Evolutionary conservation across 2,888 invertebrate genomes (phyloP).

Genomic region (Drosophila lutescens): DNA sequence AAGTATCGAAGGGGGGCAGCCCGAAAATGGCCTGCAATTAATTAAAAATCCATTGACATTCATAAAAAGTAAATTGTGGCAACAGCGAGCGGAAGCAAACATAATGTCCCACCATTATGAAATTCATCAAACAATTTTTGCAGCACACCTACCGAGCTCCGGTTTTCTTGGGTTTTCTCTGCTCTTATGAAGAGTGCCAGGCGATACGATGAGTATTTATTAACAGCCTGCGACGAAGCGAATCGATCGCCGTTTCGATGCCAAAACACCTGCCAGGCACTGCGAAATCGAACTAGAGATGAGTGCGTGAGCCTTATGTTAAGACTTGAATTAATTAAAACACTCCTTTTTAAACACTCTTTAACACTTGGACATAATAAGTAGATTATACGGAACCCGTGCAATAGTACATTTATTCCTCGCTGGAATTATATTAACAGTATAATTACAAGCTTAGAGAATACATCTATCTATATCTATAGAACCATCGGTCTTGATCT

Average conservation of each 20-base stretch:
- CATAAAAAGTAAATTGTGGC: conserved; percentile 77
- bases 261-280: conserved; percentile 68
- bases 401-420: no score
- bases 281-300: conserved; percentile 10
- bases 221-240: conserved; percentile 54
- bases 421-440: not conserved
- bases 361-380: no score
- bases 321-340: not conserved
- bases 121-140: conserved; percentile 65
- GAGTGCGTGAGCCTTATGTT: conserved; percentile 9
- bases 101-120: conserved; percentile 68
- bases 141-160: conserved; percentile 58
- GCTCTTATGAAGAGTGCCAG: conserved; percentile 20
- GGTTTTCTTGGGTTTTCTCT: not conserved
- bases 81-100: conserved; percentile 58
- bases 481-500: no score
- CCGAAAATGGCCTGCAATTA: conserved; percentile 68
- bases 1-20: conserved; percentile 28
- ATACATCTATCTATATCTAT: no score
- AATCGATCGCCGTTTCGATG: conserved; percentile 47
- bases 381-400: no score
- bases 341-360: not conserved
- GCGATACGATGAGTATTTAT: conserved; percentile 68
- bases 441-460: not conserved
- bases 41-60: conserved; percentile 78